These are phyloP conservation scores for Smutsia gigantea DNA, from an alignment of 2,797 vertebrate genomes.

Conservation along the genomic window DNA sequence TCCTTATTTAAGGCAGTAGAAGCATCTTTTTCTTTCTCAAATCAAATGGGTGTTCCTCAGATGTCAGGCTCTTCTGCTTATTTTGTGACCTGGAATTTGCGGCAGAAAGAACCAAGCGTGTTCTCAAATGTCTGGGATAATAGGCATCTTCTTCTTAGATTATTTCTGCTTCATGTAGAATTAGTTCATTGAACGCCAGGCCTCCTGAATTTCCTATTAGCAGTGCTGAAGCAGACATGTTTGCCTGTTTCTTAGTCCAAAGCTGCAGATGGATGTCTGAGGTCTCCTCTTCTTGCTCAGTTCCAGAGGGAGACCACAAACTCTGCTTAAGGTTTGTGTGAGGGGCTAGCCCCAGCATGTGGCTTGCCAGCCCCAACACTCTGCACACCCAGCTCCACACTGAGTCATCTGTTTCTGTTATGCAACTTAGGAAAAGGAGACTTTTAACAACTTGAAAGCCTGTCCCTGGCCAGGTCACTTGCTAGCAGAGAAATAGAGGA, in stretches of 20 bases:
- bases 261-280: neutral
- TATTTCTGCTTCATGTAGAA: neutral
- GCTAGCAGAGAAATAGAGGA: neutral
- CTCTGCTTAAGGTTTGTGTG: neutral
- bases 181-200: neutral
- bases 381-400: neutral
- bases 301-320: neutral
- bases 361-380: neutral
- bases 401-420: neutral
- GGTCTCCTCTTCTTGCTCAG: neutral
- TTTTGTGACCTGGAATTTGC: conserved; percentile 57
- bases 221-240: neutral
- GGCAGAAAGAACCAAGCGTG: neutral
- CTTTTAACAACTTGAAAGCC: neutral
- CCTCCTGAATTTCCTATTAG: neutral
- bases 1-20: conserved; percentile 32
- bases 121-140: conserved; percentile 71
- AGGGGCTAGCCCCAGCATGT: neutral
- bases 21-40: neutral
- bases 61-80: neutral
- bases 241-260: neutral
- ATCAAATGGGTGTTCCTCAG: conserved; percentile 39
- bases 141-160: conserved; percentile 56
- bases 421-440: neutral
- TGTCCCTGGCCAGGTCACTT: neutral